Base-by-base conservation (phyloP, 2,888 invertebrate genomes). In the Buathra laborator region DNA sequence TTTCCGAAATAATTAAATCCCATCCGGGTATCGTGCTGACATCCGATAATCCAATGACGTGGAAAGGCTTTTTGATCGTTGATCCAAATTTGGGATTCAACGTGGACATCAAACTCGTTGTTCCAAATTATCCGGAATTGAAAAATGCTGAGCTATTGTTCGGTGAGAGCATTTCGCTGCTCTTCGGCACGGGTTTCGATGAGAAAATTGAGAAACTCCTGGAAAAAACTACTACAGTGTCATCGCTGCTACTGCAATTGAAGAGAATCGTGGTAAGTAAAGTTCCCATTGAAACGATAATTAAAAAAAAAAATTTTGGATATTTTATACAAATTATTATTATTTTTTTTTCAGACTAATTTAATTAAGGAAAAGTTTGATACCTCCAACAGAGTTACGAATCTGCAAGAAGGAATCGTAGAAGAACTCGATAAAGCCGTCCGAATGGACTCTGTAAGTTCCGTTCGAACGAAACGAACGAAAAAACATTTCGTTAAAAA, bases 111-210 rank as follows among this genome's bases (percentile, higher is more conserved):
- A 92, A 90, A 86, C 56, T 94, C 14, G 78, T 72, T 6, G 89
- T 89, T 1, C 93, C 93, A 12, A 88, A 89, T 84, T 93, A 92
- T 89, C 94, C 94, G 3, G 56, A 48, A 16, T 85, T 92, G n/a
- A 75, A 83, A n/a, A 80, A 88, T 32, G 89, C 89, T 2, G 79
- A 80, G 24, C 46, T 94, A 10, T 67, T 77, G 19, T 92, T 94
- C 83, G 93, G 92, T 24, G 85, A 86, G 19, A 89, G 88, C 76
- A 90, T 92, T 51, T 82, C 88, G 64, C 46, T 83, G 5, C 83
- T 92, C 14, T 87, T 87, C 16, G 86, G 87, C 7, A 74, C 10
- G 14, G 83, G 85, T 24, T 92, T 92, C 16, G 84, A 85, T 19
- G 75, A 80, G 1, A 88, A 88, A 75, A 67, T 92, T 7, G 74